phyloP scores from a whole-genome alignment of 2,888 invertebrate genomes.

The Anthophora plumipes region DNA sequence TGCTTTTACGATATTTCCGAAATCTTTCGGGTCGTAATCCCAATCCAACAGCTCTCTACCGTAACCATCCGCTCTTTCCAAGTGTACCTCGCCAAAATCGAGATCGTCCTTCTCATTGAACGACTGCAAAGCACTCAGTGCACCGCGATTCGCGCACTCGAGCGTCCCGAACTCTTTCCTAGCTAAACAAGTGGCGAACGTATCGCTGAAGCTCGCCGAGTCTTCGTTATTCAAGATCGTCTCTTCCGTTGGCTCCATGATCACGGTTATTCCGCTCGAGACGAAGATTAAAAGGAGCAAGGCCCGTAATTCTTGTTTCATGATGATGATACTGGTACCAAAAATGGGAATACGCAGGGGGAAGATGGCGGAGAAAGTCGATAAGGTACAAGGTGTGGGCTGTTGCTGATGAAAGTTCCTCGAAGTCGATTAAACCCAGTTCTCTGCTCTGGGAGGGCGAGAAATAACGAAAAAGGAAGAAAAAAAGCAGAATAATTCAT shows the following conservation, averaged over 20 bases:
- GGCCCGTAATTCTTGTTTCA: conserved; percentile 72
- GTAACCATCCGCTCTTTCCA: conserved; percentile 87
- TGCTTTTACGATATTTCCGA: conserved; percentile 86
- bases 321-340: conserved; percentile 34
- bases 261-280: conserved; percentile 77
- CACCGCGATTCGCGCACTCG: conserved; percentile 90
- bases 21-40: conserved; percentile 91
- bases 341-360: not conserved
- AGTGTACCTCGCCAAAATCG: conserved; percentile 87
- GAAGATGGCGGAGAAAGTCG: conserved; percentile 42
- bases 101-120: conserved; percentile 89
- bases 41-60: conserved; percentile 89
- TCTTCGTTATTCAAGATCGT: conserved; percentile 67
- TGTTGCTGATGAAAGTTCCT: conserved; percentile 31
- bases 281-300: conserved; percentile 71
- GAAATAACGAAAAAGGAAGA: no score
- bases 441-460: not conserved
- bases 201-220: conserved; percentile 72
- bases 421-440: conserved; percentile 5
- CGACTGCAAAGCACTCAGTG: conserved; percentile 88
- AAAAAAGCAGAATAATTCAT: conserved; percentile 12
- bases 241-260: conserved; percentile 77
- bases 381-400: conserved; percentile 14
- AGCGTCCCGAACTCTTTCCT: conserved; percentile 75
- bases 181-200: conserved; percentile 76